Conservation (phyloP, 2,113 vertebrate genomes). For the Dasyurus viverrinus region DNA sequence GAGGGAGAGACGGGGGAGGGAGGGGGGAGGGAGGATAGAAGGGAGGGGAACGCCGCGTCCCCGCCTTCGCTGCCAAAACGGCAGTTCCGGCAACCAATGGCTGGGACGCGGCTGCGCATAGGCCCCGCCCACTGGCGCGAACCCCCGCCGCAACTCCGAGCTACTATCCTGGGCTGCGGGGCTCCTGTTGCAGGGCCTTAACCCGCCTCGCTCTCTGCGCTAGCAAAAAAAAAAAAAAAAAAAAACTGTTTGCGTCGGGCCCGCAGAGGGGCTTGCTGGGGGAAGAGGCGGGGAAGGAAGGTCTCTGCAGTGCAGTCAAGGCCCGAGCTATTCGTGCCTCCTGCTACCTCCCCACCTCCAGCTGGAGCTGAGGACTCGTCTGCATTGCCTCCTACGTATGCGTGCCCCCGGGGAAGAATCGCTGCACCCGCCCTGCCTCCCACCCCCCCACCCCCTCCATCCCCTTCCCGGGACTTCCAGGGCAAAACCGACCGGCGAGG, state of each 20-base stretch:
- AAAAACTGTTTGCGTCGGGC: background rate
- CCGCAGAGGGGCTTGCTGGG: background rate
- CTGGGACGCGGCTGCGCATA: background rate
- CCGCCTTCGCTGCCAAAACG: background rate
- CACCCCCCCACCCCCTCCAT: too few species aligned
- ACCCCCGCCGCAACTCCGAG: background rate
- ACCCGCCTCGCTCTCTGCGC: background rate
- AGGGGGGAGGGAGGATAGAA: background rate
- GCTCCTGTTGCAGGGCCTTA: background rate
- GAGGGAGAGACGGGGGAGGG: background rate
- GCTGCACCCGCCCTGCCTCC: background rate
- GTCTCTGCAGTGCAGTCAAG: background rate
- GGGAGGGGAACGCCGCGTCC: background rate
- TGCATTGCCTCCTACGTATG: background rate
- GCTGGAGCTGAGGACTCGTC: background rate
- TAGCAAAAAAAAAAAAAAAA: background rate
- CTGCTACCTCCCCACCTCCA: too few species aligned
- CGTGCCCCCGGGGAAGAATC: background rate
- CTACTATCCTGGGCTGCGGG: background rate
- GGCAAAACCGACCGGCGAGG: background rate
- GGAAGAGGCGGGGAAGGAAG: background rate
- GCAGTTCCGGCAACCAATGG: background rate
- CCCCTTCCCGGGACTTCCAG: background rate
- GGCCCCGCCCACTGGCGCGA: background rate
- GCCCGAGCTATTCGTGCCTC: background rate